phyloP scores from a whole-genome alignment of 2,888 invertebrate species.

The Leucoptera coffeella region DNA sequence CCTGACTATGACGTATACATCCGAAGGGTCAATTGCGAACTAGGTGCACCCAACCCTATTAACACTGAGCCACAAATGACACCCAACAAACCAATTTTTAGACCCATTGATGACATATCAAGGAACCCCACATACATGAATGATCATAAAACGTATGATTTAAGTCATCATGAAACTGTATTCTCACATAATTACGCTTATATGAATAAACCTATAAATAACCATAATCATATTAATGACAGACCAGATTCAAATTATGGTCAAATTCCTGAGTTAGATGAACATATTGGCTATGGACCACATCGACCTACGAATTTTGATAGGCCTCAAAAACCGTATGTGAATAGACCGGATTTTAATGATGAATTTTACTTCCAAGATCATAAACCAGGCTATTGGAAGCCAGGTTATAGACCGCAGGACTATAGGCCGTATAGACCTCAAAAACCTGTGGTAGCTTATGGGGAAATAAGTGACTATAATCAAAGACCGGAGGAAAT shows the following conservation, averaged over 20 bases:
- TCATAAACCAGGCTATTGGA: constrained; percentile 10
- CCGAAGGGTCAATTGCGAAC: constrained; percentile 30
- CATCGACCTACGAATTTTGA: constrained; percentile 24
- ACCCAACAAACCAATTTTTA: constrained; percentile 25
- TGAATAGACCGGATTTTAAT: constrained; percentile 12
- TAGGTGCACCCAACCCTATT: constrained; percentile 29
- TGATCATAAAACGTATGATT: constrained; percentile 12
- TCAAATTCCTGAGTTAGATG: constrained; percentile 19
- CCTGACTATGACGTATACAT: constrained; percentile 40
- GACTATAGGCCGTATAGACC: not conserved
- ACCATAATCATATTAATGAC: constrained; percentile 12
- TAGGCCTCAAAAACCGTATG: constrained; percentile 8
- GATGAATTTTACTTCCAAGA: constrained; percentile 25
- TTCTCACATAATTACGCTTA: no score
- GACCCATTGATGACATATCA: constrained; percentile 24
- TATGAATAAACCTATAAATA: no score
- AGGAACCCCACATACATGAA: no score
- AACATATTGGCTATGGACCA: constrained; percentile 25
- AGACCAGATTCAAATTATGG: constrained; percentile 26
- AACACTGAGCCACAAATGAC: constrained; percentile 17
- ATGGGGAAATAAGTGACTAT: no score
- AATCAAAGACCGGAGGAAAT: constrained; percentile 3
- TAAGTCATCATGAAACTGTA: constrained; percentile 13
- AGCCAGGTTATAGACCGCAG: no score
- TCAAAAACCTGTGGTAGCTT: not conserved